Percentiles rank a stretch among this genome's conserved stretches.
phyloP scores from a whole-genome alignment of 2,797 vertebrate species.

The Nyctibius grandis region DNA sequence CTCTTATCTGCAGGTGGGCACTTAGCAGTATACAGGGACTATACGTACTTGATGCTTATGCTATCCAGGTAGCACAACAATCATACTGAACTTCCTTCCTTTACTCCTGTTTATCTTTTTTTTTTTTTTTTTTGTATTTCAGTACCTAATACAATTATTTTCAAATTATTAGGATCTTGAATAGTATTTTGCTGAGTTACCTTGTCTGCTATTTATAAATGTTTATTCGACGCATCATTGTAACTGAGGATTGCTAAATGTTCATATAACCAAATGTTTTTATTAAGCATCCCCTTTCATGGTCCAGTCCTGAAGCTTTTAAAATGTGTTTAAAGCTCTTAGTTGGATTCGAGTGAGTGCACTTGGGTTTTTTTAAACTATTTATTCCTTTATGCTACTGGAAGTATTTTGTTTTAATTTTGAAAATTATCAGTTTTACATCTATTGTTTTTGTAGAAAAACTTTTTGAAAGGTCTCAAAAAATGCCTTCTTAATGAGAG shows the following conservation, averaged over 20 bases:
- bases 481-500: neutral
- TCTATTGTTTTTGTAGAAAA: neutral
- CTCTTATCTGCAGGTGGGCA: conserved; percentile 30
- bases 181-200: neutral
- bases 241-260: neutral
- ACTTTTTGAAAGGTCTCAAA: neutral
- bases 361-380: neutral
- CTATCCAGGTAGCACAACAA: neutral
- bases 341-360: neutral
- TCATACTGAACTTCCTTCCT: neutral
- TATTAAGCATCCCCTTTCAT: neutral
- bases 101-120: neutral
- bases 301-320: neutral
- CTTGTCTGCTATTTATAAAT: neutral
- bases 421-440: neutral
- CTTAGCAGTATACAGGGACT: neutral
- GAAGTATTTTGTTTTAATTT: neutral
- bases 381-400: neutral
- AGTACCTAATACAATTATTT: neutral
- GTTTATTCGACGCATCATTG: neutral
- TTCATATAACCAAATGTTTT: neutral
- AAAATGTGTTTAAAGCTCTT: neutral
- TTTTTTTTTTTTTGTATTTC: neutral
- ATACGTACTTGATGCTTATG: neutral
- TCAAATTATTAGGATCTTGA: neutral